Base-by-base conservation (phyloP, 2,113 vertebrate species). In the Osmerus eperlanus region DNA sequence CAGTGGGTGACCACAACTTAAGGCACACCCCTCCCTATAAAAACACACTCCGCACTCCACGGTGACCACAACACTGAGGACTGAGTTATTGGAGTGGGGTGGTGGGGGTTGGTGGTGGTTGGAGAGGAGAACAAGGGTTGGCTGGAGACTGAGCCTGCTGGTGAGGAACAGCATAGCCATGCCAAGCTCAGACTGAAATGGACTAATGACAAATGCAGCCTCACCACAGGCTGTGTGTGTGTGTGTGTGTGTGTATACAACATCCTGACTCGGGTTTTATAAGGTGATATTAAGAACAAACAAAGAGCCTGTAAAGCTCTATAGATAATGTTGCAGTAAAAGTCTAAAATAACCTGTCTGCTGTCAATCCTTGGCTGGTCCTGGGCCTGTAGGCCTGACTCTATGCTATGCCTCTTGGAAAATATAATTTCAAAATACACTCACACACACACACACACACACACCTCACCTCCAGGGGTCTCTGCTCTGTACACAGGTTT, bases 131-230 rank as follows among this genome's bases (percentile, higher is more conserved):
- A 77, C 72, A 79, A 74, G 68, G 70, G 54, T 74, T 85, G 76
- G 75, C 79, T 75, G 67, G 75, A 77, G 78, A 76, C 79, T 78
- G 67, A 58, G 74, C 71, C 64, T 56, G 68, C 83, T 85, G 77
- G 79, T 81, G 80, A 85, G 80, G 78, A 74, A 80, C 66, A 72
- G 67, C 71, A 72, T 21, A 7, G 8, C 52, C 72, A 73, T 67
- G 78, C 78, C 80, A 80, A 82, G 80, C 73, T 75, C 71, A 72
- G 78, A 83, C 75, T 79, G 78, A 87, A 88, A 86, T 75, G 56
- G 68, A 89, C 76, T 86, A 88, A 90, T 88, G 88, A 87, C 77
- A 86, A 90, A 86, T 84, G 81, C 88, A 92, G 87, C 65, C 73
- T 19, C 25, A 51, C 53, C 72, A 79, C 77, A 73, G 72, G 78